A percentile compares a stretch with the other conserved stretches of the same genome.
Evolutionary conservation across 2,113 vertebrate genomes (phyloP).

Genomic region (Perca flavescens): DNA sequence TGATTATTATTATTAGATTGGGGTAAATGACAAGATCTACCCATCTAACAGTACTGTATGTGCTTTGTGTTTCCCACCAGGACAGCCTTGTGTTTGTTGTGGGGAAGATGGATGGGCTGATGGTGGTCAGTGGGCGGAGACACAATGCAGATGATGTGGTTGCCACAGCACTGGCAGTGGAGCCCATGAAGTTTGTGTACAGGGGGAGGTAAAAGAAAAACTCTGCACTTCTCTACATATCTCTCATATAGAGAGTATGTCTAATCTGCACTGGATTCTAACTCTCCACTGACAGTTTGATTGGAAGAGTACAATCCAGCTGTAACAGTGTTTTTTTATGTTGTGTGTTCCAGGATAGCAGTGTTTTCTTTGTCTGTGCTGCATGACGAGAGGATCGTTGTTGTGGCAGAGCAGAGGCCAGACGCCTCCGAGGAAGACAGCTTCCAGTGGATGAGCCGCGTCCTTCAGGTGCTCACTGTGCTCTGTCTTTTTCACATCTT

Average conservation of each 20-base stretch:
- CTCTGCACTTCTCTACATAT: neutral
- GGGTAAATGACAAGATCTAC: neutral
- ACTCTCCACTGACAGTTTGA: neutral
- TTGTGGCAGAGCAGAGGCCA: conserved; percentile 96
- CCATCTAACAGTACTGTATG: neutral
- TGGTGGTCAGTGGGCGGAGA: conserved; percentile 91
- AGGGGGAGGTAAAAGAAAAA: conserved; percentile 89
- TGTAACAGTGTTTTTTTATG: neutral
- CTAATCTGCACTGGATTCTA: neutral
- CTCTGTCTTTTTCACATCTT: neutral
- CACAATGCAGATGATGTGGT: conserved; percentile 95
- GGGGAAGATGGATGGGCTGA: conserved; percentile 94
- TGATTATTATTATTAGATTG: too few species aligned
- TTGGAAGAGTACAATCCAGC: neutral
- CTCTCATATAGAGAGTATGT: neutral
- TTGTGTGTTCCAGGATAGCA: conserved; percentile 88
- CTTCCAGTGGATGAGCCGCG: conserved; percentile 99
- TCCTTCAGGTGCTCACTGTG: conserved; percentile 89
- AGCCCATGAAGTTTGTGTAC: conserved; percentile 98
- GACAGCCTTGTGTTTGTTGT: conserved; percentile 93
- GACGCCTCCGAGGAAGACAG: conserved; percentile 97
- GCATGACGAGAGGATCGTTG: conserved; percentile 93
- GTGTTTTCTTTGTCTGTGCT: conserved; percentile 96
- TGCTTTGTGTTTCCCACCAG: conserved; percentile 76
- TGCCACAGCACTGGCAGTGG: conserved; percentile 93